Evolutionary conservation across 2,888 invertebrate genomes (phyloP).

Genomic region (Therioaphis trifolii): DNA sequence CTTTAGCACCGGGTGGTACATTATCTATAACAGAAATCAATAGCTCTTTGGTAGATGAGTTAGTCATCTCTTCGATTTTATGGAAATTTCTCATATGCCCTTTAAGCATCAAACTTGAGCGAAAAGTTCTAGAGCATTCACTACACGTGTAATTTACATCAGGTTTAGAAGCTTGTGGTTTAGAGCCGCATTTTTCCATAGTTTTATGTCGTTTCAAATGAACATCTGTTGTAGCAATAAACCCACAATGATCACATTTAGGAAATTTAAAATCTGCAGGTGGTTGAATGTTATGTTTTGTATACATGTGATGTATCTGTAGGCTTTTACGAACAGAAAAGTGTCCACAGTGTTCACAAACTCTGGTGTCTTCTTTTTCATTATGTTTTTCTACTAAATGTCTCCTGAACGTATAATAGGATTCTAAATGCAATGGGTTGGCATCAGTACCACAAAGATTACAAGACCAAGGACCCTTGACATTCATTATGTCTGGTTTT

Average conservation of each 20-base stretch:
- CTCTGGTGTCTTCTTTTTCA: slow-evolving; percentile 79
- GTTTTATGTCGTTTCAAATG: slow-evolving; percentile 57
- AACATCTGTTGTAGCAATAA: slow-evolving; percentile 80
- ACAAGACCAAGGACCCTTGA: slow-evolving; percentile 82
- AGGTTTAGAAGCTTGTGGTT: slow-evolving; percentile 14
- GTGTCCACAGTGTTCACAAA: slow-evolving; percentile 88
- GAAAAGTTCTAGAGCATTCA: slow-evolving; percentile 40
- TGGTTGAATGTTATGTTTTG: slow-evolving; percentile 81
- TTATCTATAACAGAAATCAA: slow-evolving; percentile 54
- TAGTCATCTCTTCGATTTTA: not conserved
- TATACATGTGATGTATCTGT: slow-evolving; percentile 81
- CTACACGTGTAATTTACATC: slow-evolving; percentile 21
- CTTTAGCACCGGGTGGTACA: slow-evolving; percentile 49
- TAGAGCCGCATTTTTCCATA: slow-evolving; percentile 27
- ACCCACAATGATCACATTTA: slow-evolving; percentile 81
- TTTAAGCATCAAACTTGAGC: slow-evolving; percentile 57
- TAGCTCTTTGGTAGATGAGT: slow-evolving; percentile 42
- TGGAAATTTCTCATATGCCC: slow-evolving; percentile 57
- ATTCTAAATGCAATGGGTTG: slow-evolving; percentile 78
- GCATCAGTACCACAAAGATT: slow-evolving; percentile 77
- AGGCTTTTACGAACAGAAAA: slow-evolving; percentile 79
- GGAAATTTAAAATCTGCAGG: slow-evolving; percentile 80
- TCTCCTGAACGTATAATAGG: slow-evolving; percentile 82
- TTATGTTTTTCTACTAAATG: slow-evolving; percentile 84
- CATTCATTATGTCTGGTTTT: slow-evolving; percentile 57